Conservation (phyloP, 2,888 invertebrate species). For the Allygus modestus region DNA sequence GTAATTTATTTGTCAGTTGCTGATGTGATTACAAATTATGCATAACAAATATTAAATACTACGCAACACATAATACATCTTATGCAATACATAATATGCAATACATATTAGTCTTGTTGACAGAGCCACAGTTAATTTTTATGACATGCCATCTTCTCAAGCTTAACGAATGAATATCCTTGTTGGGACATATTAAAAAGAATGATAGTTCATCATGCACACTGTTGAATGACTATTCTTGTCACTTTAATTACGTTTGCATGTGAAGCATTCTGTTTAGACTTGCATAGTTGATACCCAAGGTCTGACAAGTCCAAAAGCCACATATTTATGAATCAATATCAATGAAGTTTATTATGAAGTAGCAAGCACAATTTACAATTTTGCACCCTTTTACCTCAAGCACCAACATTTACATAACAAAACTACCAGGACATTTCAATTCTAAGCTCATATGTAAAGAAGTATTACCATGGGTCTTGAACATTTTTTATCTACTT, state of each 20-base stretch:
- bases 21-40: too few species aligned
- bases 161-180: background rate
- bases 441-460: too few species aligned
- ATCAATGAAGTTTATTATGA: background rate
- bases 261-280: background rate
- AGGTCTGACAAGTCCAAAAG: background rate
- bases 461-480: too few species aligned
- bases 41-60: too few species aligned
- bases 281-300: background rate
- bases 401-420: background rate
- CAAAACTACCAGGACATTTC: too few species aligned
- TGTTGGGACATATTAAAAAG: background rate
- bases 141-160: too few species aligned
- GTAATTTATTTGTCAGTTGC: too few species aligned
- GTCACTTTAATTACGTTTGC: background rate
- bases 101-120: too few species aligned
- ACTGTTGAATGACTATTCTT: slow-evolving; percentile 45
- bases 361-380: background rate
- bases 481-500: too few species aligned
- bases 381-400: background rate
- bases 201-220: background rate
- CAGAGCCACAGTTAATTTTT: too few species aligned
- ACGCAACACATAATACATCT: too few species aligned
- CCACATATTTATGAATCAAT: background rate
- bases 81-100: too few species aligned